phyloP scores from a whole-genome alignment of 1,140 invertebrate genomes.

The Bombyx mandarina region DNA sequence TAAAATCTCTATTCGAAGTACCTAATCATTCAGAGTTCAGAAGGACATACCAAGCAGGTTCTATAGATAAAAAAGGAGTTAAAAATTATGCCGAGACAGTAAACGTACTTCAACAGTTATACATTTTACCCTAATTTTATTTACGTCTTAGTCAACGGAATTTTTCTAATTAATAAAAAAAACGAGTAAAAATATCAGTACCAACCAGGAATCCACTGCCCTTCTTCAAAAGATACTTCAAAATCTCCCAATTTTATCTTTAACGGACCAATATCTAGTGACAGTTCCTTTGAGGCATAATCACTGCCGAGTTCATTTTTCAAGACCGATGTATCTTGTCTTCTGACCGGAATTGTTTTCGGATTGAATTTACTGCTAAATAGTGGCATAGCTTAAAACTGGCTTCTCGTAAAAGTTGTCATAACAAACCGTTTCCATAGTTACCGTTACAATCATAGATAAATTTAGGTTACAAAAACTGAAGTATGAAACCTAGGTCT shows the following conservation, averaged over 20 bases:
- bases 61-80: no score
- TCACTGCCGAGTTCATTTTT: slow-evolving; percentile 74
- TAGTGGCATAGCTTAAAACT: slow-evolving; percentile 62
- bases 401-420: not conserved
- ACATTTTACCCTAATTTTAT: no score
- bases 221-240: slow-evolving; percentile 75
- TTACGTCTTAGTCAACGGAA: no score
- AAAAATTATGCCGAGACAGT: no score
- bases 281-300: slow-evolving; percentile 73
- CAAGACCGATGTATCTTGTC: slow-evolving; percentile 68
- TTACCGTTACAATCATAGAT: slow-evolving; percentile 11
- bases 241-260: slow-evolving; percentile 75
- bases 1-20: no score
- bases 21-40: no score
- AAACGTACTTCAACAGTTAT: no score
- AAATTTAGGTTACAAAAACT: no score
- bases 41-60: no score
- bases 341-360: slow-evolving; percentile 73
- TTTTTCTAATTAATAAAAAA: not conserved
- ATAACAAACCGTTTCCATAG: slow-evolving; percentile 20
- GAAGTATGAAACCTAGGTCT: no score
- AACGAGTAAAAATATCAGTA: not conserved
- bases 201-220: slow-evolving; percentile 76
- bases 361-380: slow-evolving; percentile 76
- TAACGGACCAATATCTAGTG: slow-evolving; percentile 71